These are phyloP conservation scores for Sminthurides aquaticus DNA, from an alignment of 2,888 invertebrate genomes.

Conservation along the genomic window DNA sequence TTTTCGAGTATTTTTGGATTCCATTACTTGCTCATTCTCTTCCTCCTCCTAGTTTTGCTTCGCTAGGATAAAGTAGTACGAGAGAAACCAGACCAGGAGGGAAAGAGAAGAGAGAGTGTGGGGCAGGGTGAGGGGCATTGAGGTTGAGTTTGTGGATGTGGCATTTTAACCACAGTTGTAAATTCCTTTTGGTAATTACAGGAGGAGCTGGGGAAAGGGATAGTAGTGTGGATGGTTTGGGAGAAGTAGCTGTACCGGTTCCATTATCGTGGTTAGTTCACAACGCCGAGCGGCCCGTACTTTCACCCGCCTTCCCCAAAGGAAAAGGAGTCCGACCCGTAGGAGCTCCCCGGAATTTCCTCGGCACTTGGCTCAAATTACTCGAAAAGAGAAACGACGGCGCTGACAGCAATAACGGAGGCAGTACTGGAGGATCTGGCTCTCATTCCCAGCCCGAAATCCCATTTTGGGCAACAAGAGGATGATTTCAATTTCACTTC, in stretches of 20 bases:
- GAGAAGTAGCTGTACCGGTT: neutral
- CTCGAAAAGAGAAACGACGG: neutral
- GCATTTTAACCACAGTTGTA: neutral
- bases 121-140: too few relatives aligned
- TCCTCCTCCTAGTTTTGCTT: too few relatives aligned
- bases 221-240: neutral
- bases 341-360: neutral
- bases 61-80: too few relatives aligned
- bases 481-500: neutral
- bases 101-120: too few relatives aligned
- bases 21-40: too few relatives aligned
- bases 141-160: neutral
- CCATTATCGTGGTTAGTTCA: neutral
- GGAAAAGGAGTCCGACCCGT: neutral
- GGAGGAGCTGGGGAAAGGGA: neutral
- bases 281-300: neutral
- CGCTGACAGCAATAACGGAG: neutral
- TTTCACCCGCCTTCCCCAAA: neutral
- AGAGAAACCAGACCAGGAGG: too few relatives aligned
- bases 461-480: neutral
- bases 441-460: neutral
- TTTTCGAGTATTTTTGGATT: too few relatives aligned
- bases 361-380: neutral
- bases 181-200: neutral
- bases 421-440: neutral